Evolutionary conservation across 2,888 invertebrate species (phyloP), one percentile per base, ranked within the genome.

Genomic region (Drosophila lutescens): DNA sequence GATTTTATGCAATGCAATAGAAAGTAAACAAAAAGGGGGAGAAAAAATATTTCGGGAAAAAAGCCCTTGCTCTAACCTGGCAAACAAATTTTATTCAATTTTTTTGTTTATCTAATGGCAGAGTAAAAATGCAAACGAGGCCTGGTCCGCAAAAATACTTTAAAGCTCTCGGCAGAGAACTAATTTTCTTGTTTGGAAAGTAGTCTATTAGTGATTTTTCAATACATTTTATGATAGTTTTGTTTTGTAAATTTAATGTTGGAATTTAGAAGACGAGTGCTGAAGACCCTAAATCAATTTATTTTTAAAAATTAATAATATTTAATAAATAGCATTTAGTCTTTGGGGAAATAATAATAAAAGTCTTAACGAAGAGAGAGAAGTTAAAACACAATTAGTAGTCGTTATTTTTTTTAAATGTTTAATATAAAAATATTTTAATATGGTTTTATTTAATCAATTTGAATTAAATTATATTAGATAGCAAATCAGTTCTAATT

Each of bases 41-140:
- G 51, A 58, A 47, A 62, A 41, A 49, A 26, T 38, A 61, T 67
- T 62, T 53, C 38, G 54, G 46, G 36, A 15, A 63, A 61, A 50
- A 66, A 38, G 43, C 32, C 62, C 73, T 56, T 41, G 32, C 62
- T 17, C 41, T 41, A 73, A 49, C 50, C 76, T 59, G 54, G 72
- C 61, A 75, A 80, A 75, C 69, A 79, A 79, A 75, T 80, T 75
- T 65, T 77, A 65, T 59, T 50, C 62, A 15, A 38, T 60, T 65
- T 69, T 56, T 73, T 54, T 80, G 78, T 76, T 80, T 72, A 76
- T 73, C 70, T 78, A 79, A 80, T 78, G 67, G 76, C 73, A 67
- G 73, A 66, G 78, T 78, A 80, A 70, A 78, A 79, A 80, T 79
- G 80, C 78, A 79, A 79, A 73, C 73, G 63, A 71, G 71, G 30